Base-by-base conservation (phyloP, 2,888 invertebrate genomes). In the Drosophila gaucha region DNA sequence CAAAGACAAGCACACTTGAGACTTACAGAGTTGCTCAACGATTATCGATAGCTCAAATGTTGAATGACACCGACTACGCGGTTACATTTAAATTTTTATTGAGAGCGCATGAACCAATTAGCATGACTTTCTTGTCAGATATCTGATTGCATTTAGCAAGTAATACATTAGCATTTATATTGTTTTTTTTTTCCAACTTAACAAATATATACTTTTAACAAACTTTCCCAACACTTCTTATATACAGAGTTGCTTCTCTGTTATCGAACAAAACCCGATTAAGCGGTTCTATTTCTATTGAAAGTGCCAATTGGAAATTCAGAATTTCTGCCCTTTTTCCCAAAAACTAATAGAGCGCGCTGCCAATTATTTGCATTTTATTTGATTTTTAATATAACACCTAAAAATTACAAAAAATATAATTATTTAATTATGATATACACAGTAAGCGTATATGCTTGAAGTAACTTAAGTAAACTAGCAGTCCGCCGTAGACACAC, bases 381-480 rank as follows among this genome's bases (percentile, higher is more conserved):
- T 1, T 44, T 28, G 12, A n/a, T 8, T 44, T 49, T 31, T 65
- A 35, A 16, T 43, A 6, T 22, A 65, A 66, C 65, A 65, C 55
- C 43, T 65, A 66, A 31, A 18, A 63, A 64, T 35, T 46, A 22
- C 38, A 55, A 31, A 55, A 49, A 49, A 66, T 56, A 49, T 10
- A 50, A 24, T 39, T 33, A 24, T 38, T 12, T 44, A 38, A 35
- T 44, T 20, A 8, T 16, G 14, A 31, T 51, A 39, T 54, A 46
- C 47, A 52, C 16, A 50, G 22, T 31, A n/a, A 44, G 12, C 26
- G 30, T 55, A 49, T 28, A 33, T 2, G n/a, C 6, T 44, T 22
- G 6, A 10, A 22, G 9, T 16, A 43, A 52, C 36, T 18, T 50
- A 50, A n/a, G n/a, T 31, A 22, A 20, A n/a, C 14, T 38, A 44